A percentile compares a stretch with the other conserved stretches of the same genome.
These are phyloP conservation scores for Ctenoplectra terminalis DNA, from an alignment of 1,140 invertebrate genomes.

Conservation along the genomic window DNA sequence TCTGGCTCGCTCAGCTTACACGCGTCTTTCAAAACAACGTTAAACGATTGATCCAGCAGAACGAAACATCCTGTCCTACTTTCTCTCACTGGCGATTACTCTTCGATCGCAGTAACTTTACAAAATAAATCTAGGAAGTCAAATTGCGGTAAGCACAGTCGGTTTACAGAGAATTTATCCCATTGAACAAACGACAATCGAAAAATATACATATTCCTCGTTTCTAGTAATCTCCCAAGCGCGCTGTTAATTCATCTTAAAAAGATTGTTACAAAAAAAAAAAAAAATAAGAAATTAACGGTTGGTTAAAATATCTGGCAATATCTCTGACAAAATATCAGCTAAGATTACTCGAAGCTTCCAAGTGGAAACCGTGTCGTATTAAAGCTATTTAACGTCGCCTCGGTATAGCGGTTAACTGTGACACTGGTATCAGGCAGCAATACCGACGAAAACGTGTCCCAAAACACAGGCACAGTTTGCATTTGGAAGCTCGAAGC, in stretches of 20 bases:
- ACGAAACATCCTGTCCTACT: conserved; percentile 19
- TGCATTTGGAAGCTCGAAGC: not conserved
- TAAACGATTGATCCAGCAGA: conserved; percentile 2
- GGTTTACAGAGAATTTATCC: not conserved
- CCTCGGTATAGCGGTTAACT: too few relatives aligned
- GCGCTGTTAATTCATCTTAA: too few relatives aligned
- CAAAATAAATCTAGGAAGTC: conserved; percentile 24
- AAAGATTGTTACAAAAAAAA: too few relatives aligned
- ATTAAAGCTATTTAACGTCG: not conserved
- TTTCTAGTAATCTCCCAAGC: too few relatives aligned
- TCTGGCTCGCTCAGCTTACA: too few relatives aligned
- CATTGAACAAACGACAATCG: not conserved
- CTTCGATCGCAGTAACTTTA: conserved; percentile 18
- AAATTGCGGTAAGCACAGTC: conserved; percentile 41
- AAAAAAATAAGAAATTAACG: not conserved
- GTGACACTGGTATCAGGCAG: not conserved
- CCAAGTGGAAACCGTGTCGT: not conserved
- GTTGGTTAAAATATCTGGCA: not conserved
- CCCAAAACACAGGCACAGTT: not conserved
- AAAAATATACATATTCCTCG: not conserved
- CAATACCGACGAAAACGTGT: not conserved
- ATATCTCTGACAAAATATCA: too few relatives aligned
- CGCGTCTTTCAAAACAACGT: not conserved
- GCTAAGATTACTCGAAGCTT: not conserved
- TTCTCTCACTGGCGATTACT: not conserved